phyloP scores from a whole-genome alignment of 1,140 invertebrate species.

The Harpegnathos saltator region DNA sequence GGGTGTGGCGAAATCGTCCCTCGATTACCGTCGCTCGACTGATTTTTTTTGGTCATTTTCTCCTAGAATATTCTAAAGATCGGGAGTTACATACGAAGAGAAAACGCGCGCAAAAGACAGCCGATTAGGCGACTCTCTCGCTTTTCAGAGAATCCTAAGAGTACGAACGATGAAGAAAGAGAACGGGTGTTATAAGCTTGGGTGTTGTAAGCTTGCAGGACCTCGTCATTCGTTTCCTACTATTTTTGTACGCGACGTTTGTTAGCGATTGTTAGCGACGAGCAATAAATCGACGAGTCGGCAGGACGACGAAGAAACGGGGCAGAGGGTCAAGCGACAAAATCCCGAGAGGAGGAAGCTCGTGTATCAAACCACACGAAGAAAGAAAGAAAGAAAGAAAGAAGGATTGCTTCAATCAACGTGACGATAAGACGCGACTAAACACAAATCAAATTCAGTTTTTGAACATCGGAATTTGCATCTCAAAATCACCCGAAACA shows the following conservation, averaged over 20 bases:
- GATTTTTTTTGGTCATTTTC: slow-evolving; percentile 60
- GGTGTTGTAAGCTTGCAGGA: slow-evolving; percentile 65
- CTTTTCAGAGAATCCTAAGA: slow-evolving; percentile 19
- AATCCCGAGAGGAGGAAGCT: no score
- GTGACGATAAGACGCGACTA: no score
- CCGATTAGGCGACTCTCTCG: slow-evolving; percentile 10
- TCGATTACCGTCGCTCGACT: slow-evolving; percentile 29
- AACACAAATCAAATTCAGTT: no score
- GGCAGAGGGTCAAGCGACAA: slow-evolving; percentile 16
- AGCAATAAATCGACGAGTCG: slow-evolving; percentile 50
- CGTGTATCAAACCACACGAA: no score
- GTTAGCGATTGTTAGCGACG: slow-evolving; percentile 62
- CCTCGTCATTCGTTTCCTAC: slow-evolving; percentile 70
- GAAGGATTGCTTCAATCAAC: no score
- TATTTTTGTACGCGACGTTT: slow-evolving; percentile 74
- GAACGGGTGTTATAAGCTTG: slow-evolving; percentile 64
- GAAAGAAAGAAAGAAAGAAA: no score
- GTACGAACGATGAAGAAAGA: slow-evolving; percentile 34
- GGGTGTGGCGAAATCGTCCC: slow-evolving; percentile 19
- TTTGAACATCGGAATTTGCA: no score
- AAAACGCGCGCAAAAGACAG: neutral
- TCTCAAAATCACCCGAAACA: no score
- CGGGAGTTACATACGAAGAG: neutral
- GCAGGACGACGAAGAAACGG: slow-evolving; percentile 47
- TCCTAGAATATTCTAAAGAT: slow-evolving; percentile 36